A percentile compares a stretch with the other conserved stretches of the same genome.
Evolutionary conservation across 2,888 invertebrate genomes (phyloP).

Genomic region (Eupithecia tripunctaria): DNA sequence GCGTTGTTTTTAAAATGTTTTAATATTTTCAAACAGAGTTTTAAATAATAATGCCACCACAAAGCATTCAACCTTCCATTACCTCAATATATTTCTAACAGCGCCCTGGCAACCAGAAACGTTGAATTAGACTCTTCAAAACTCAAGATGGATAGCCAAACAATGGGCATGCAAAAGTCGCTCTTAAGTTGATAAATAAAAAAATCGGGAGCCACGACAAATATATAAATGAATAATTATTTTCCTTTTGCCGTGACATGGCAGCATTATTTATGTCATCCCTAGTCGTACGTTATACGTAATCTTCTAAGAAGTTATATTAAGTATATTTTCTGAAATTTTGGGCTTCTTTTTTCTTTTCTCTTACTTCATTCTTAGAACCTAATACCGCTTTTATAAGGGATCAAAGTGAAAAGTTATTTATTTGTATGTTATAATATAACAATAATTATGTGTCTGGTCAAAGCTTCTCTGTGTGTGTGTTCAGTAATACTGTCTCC

Average conservation of each 20-base stretch:
- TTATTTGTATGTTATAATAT: neutral
- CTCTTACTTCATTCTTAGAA: neutral
- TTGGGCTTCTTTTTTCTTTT: neutral
- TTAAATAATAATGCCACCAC: too few relatives aligned
- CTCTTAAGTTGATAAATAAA: too few relatives aligned
- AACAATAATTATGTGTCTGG: neutral
- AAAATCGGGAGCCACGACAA: neutral
- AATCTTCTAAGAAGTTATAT: neutral
- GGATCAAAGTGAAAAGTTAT: neutral
- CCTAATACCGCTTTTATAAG: neutral
- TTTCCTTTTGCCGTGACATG: neutral
- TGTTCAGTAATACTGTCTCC: too few relatives aligned
- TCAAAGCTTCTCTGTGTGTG: neutral
- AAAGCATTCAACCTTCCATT: too few relatives aligned
- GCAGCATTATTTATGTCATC: neutral
- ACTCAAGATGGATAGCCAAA: too few relatives aligned
- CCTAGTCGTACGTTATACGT: neutral
- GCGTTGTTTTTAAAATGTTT: too few relatives aligned
- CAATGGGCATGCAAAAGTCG: too few relatives aligned
- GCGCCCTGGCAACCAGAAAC: too few relatives aligned
- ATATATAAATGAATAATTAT: neutral
- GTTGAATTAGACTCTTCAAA: too few relatives aligned
- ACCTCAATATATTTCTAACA: too few relatives aligned
- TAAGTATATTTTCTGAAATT: neutral
- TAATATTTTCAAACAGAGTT: too few relatives aligned